Base-by-base conservation (phyloP, 2,888 invertebrate genomes). In the Yponomeuta malinellus region DNA sequence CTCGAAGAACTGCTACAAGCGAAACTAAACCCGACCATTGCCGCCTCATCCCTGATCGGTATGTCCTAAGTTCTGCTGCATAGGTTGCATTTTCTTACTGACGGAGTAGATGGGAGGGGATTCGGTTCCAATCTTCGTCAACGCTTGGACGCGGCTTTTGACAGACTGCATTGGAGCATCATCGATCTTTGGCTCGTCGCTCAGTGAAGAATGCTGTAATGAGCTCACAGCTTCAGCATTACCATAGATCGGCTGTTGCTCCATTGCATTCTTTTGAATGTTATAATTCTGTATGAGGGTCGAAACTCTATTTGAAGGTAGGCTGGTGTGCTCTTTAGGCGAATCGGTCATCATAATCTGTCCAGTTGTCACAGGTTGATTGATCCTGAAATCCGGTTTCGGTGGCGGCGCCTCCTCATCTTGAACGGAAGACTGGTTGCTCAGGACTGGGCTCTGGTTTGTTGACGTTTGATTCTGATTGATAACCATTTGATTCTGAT, bases 231-330 rank as follows among this genome's bases (percentile, higher is more conserved):
- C 77, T 63, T 92, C 90, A 0, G 88, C 82, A 79, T 92, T 92
- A 63, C 92, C 91, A 74, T 93, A 93, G 29, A 92, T 86, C 71
- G 89, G 92, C 71, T 90, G 92, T 72, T 89, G 87, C 72, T 89
- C 89, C 23, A 84, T 81, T 0, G 90, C 87, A 74, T 92, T 92
- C 0, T 92, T 89, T 71, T 92, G 92, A 1, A 91, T 75, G 73
- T 92, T 93, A 74, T 92, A 93, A 70, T 89, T 93, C 72, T 92
- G 90, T 69, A 93, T 92, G 1, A 93, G 77, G 0, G 93, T 83
- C 0, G 93, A 92, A 0, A 92, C 92, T 43, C 92, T 76, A 73
- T 92, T 92, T 0, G 91, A 82, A 0, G 92, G 92, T 0, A 92
- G 79, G 73, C 91, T 91, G 75, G 82, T 87, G 75, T 89, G 90